Conservation (phyloP, 2,888 invertebrate genomes). For the Plagiodera versicolora region DNA sequence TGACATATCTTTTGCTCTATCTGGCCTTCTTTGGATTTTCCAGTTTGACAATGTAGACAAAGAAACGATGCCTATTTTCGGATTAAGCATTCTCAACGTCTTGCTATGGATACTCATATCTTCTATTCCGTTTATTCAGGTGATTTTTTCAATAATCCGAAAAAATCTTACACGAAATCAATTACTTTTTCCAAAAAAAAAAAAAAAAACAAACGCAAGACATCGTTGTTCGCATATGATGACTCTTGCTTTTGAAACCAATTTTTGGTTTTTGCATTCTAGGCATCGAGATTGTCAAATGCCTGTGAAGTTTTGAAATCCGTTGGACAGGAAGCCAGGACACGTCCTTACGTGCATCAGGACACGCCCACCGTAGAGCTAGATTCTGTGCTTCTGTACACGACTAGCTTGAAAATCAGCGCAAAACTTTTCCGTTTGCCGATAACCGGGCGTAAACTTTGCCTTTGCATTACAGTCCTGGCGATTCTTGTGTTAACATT, state of each 20-base stretch:
- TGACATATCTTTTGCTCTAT: conserved; percentile 72
- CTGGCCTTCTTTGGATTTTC: conserved; percentile 70
- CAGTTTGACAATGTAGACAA: conserved; percentile 62
- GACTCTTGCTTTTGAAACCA: too few relatives aligned
- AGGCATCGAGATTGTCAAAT: conserved; percentile 76
- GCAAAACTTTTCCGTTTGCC: conserved; percentile 76
- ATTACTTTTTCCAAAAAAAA: too few relatives aligned
- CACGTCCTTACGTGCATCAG: conserved; percentile 79
- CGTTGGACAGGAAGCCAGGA: conserved; percentile 77
- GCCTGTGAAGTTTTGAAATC: conserved; percentile 72
- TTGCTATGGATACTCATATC: conserved; percentile 68
- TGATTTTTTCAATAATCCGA: too few relatives aligned
- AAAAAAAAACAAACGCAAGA: too few relatives aligned
- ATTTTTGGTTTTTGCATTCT: conserved; percentile 42
- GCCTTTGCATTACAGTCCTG: conserved; percentile 63
- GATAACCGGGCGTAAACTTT: conserved; percentile 70
- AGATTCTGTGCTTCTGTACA: conserved; percentile 74
- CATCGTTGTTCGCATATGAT: too few relatives aligned
- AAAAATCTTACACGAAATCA: too few relatives aligned
- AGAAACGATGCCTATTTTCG: conserved; percentile 61
- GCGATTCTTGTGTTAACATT: conserved; percentile 66
- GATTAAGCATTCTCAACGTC: conserved; percentile 64
- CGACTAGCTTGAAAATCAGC: conserved; percentile 72
- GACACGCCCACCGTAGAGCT: conserved; percentile 75
- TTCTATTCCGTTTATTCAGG: conserved; percentile 72